Evolutionary conservation across 53 echinoderm and acorn worm genomes (phyloP), one percentile per base, ranked within the genome.

Genomic region (Mesocentrotus franciscanus): DNA sequence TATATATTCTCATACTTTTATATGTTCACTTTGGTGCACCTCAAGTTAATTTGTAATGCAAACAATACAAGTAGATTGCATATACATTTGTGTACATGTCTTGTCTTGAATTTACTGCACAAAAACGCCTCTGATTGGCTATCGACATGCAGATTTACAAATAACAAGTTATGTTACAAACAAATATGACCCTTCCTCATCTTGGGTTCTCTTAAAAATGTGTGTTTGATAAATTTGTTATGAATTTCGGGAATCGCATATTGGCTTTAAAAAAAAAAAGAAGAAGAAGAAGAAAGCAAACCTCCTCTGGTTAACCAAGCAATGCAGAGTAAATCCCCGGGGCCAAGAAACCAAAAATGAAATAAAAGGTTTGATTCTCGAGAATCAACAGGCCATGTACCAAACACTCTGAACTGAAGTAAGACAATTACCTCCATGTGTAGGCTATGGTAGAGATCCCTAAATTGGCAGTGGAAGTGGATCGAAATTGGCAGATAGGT

Each of bases 401-500:
- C 10, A 22, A 39, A 49, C 55, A 84, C 84, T 84, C 42, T 26
- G 0, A 84, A 84, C 84, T 49, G 84, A 84, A 84, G 84, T 84
- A 84, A 84, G 84, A 84, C 84, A 84, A 84, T 84, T 84, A 84
- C 84, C 49, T 49, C 22, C 17, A 18, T 49, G 84, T 55, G 55
- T 84, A 55, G 49, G 84, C 55, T 22, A 17, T 4, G 30, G 84
- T 84, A 84, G 84, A 84, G 84, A 84, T 84, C 84, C 20, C 55
- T 84, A 92, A 92, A 92, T 92, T 92, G 70, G 42, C 71, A 4
- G 16, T 39, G 71, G 92, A 68, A 92, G 92, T 92, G 71, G 92
- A 68, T 60, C 66, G 18, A 39, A 92, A 70, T 70, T 92, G 92
- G 92, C 60, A 92, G 92, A 92, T 92, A 70, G 92, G 92, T 42